These are phyloP conservation scores for Cephalotes varians DNA, from an alignment of 2,888 invertebrate species.

Conservation along the genomic window DNA sequence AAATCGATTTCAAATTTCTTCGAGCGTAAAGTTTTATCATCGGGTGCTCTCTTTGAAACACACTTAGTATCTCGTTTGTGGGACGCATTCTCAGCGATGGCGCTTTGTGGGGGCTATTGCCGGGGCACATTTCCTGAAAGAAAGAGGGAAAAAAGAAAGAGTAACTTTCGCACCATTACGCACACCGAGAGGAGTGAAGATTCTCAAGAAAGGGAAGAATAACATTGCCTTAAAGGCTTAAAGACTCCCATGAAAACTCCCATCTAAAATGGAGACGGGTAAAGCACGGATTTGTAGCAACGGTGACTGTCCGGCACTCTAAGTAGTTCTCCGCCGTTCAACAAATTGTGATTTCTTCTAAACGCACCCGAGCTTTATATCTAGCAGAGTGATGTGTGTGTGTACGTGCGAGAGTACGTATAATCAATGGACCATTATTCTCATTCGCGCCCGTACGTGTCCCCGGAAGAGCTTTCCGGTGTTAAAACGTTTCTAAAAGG, in stretches of 20 bases:
- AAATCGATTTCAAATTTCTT: slow-evolving; percentile 18
- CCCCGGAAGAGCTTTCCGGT: background rate
- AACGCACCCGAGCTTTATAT: slow-evolving; percentile 29
- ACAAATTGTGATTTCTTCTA: slow-evolving; percentile 38
- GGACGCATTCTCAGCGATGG: background rate
- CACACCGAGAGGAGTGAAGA: background rate
- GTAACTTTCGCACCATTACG: slow-evolving; percentile 18
- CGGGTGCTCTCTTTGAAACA: background rate
- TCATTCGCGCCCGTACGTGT: slow-evolving; percentile 3
- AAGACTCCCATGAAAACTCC: background rate
- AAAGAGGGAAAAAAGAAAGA: background rate
- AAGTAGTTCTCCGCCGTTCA: slow-evolving; percentile 15
- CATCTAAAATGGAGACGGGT: background rate
- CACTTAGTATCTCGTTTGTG: background rate
- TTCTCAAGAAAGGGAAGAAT: background rate
- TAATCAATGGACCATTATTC: slow-evolving; percentile 33
- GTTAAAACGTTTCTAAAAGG: slow-evolving; percentile 18
- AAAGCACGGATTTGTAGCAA: background rate
- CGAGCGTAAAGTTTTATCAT: slow-evolving; percentile 21
- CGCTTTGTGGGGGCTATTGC: background rate
- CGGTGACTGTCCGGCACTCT: background rate
- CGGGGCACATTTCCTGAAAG: background rate
- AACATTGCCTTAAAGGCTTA: slow-evolving; percentile 6
- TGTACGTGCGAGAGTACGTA: background rate
- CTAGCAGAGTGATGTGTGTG: background rate